Base-by-base conservation (phyloP, 2,113 vertebrate species). In the Gymnarchus niloticus region DNA sequence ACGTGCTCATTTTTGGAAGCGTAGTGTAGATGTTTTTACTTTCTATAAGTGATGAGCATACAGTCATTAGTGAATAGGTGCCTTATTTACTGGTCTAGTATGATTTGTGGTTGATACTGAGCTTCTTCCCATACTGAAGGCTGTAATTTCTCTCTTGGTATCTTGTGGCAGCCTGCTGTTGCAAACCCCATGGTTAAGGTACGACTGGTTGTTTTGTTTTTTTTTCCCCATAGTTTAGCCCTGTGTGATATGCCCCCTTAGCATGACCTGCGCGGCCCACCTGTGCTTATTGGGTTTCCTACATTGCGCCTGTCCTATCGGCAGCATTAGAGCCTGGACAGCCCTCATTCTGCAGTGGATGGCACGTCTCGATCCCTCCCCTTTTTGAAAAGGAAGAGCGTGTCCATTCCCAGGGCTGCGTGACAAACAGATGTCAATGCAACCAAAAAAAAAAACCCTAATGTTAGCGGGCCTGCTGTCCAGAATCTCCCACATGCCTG, bases 261-360 rank as follows among this genome's bases (percentile, higher is more conserved):
- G 28, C 33, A 14, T 73, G 10, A 19, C 65, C 65, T 33, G 41
- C 41, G 19, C 41, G 21, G 46, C 7, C 44, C 46, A 25, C 48
- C 41, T 80, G 3, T 23, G 46, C 81, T 88, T 84, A 61, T 89
- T 87, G 91, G 88, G 56, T 91, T 87, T 87, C 89, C 90, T 83
- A 83, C 87, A 57, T 73, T 87, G 89, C 84, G 88, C 86, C 87
- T 84, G 83, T 86, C 83, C 88, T 59, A 85, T 87, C 89, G 90
- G 21, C 19, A 9, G 17, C 92, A 87, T 84, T 85, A 84, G 84
- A 88, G 87, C 10, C 19, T 86, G 89, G 89, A 90, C 85, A 84
- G 88, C 90, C 83, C 21, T 87, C 88, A 85, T 88, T 80, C 56
- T 91, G 85, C 85, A 83, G 84, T 86, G 88, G 85, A 73, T 87